Evolutionary conservation across 2,888 invertebrate species (phyloP), one percentile per base, ranked within the genome.

Genomic region (Metalampra italica): DNA sequence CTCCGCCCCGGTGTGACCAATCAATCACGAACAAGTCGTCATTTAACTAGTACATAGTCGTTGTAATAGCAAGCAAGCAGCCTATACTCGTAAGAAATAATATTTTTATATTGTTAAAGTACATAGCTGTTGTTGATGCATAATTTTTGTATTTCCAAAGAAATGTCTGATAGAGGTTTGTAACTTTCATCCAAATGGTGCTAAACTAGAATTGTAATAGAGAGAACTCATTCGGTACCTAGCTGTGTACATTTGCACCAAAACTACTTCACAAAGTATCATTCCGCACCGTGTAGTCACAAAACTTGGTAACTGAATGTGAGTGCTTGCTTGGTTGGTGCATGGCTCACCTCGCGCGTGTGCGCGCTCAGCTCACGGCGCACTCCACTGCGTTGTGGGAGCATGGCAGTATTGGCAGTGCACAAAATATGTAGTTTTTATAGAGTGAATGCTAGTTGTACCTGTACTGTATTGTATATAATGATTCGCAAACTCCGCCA

Each of bases 21-120:
- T 22, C 22, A 22, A 22, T 22, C 22, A 22, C 22, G 22, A 22
- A 22, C 22, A 22, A 22, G 22, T 22, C 22, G 22, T 22, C 22
- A 22, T 22, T 2, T 22, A 22, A 22, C 22, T 55, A 69, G 57
- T 66, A 59, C 63, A 57, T 71, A 69, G 7, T 69, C 71, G 71
- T 75, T 77, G 71, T 77, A 75, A 71, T 71, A 68, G 62, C n/a
- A n/a, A n/a, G n/a, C n/a, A n/a, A n/a, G n/a, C 72, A 75, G 72
- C 68, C 72, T 82, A 80, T 68, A 74, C 60, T 82, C n/a, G n/a
- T n/a, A 85, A 86, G 78, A 82, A 79, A 80, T 76, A 63, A 82
- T 87, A 87, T 87, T 88, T 88, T 87, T 87, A 81, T 87, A 88
- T 83, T 77, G 80, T 85, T 83, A 79, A 83, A 86, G 74, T 83